Evolutionary conservation across 2,797 vertebrate species (phyloP).

Genomic region (Rhinophrynus dorsalis): DNA sequence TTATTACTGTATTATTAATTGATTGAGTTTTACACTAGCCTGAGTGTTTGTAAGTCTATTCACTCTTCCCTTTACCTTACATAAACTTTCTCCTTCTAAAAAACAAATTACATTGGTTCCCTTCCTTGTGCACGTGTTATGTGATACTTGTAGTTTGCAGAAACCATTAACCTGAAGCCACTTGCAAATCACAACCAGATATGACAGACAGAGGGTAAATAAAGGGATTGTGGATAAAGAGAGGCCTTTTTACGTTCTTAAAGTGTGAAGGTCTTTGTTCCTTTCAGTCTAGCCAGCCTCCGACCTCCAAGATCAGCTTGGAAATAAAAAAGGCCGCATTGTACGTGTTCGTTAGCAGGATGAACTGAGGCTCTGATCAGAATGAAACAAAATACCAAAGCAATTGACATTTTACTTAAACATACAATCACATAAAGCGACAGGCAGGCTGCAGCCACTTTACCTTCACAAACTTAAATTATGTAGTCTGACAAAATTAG

Average conservation of each 20-base stretch:
- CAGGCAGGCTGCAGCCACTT: not conserved
- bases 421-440: too few species aligned
- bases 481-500: not conserved
- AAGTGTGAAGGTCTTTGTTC: constrained; percentile 5
- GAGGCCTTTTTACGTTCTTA: not conserved
- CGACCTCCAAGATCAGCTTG: not conserved
- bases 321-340: not conserved
- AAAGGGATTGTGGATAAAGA: not conserved
- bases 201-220: too few species aligned
- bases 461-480: not conserved
- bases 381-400: constrained; percentile 3
- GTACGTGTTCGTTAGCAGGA: constrained; percentile 8
- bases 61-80: too few species aligned
- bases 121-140: too few species aligned
- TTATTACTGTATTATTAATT: too few species aligned
- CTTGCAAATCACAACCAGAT: not conserved
- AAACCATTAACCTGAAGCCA: not conserved
- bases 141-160: too few species aligned
- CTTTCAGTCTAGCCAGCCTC: not conserved
- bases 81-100: too few species aligned
- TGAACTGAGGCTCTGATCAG: constrained; percentile 4
- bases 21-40: too few species aligned
- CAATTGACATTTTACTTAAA: constrained; percentile 10
- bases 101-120: too few species aligned
- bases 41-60: too few species aligned